Base-by-base conservation (phyloP, 2,113 vertebrate species). In the Psophia crepitans region DNA sequence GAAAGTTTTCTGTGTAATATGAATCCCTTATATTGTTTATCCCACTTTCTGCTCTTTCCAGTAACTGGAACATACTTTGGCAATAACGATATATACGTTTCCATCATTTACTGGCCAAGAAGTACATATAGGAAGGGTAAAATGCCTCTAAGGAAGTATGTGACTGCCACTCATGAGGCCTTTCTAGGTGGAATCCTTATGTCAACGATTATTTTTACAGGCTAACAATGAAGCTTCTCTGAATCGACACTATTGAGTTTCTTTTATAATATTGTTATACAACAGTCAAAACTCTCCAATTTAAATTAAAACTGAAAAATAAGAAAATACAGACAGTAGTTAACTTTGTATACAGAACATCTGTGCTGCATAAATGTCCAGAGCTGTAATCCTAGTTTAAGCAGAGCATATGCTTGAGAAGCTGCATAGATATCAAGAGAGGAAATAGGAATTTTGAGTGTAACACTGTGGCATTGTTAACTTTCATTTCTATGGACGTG, bases 61-160 rank as follows among this genome's bases (percentile, higher is more conserved):
- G 90, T 94, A 97, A 96, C 64, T 96, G 83, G 80, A 95, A 92
- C 92, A 87, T 96, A 89, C 48, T 89, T 97, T 97, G 92, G 96
- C 93, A 96, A 71, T 81, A 90, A 84, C 60, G 64, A 86, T 37
- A 64, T 97, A 93, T 75, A 92, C 78, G 48, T 97, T 97, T 96
- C 94, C 95, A 95, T 96, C 90, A 28, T 61, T 93, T 87, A 76
- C 83, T 89, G 73, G 92, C 95, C 93, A 96, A 93, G 69, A 92
- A 91, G 92, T 94, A 96, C 94, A 92, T 96, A 97, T 91, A 95
- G 91, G 63, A 95, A 97, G 89, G 57, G 57, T 91, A 46, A 96
- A 92, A 92, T 85, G 65, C 65, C 71, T 93, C 71, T 79, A 57
- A 95, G 70, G 84, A 95, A 92, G 66, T 84, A 53, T 46, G 61